A percentile compares a stretch with the other conserved stretches of the same genome.
phyloP scores from a whole-genome alignment of 1,140 invertebrate genomes.

The Oryctes rhinoceros region DNA sequence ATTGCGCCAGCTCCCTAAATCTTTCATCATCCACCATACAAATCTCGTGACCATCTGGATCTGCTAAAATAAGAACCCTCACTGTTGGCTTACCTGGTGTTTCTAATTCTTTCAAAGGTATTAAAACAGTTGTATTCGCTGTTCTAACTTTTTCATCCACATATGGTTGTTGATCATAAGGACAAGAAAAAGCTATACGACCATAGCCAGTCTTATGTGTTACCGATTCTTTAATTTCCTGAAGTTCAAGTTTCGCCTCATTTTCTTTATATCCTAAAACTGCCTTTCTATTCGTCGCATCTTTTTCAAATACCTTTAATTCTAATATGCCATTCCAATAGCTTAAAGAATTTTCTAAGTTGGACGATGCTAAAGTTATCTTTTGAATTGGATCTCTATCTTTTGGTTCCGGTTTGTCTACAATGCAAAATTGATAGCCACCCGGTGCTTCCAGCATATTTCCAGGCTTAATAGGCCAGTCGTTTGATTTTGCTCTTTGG shows the following conservation, averaged over 20 bases:
- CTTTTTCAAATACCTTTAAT: constrained; percentile 75
- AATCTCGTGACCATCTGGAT: constrained; percentile 98
- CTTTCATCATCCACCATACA: constrained; percentile 98
- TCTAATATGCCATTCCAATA: constrained; percentile 86
- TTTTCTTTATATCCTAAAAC: constrained; percentile 76
- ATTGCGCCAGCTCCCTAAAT: constrained; percentile 86
- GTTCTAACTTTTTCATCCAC: constrained; percentile 81
- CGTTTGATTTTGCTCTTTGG: constrained; percentile 72
- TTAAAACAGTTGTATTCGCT: constrained; percentile 80
- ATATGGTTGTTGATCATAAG: constrained; percentile 75
- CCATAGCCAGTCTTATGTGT: constrained; percentile 93
- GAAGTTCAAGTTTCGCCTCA: constrained; percentile 80
- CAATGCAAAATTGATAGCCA: constrained; percentile 87
- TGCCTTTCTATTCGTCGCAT: constrained; percentile 66
- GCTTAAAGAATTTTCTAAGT: constrained; percentile 77
- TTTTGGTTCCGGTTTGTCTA: constrained; percentile 73
- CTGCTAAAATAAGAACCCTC: constrained; percentile 92
- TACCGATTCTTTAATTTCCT: constrained; percentile 73
- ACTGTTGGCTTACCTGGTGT: constrained; percentile 97
- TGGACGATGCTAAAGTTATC: constrained; percentile 80
- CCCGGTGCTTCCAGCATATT: constrained; percentile 81
- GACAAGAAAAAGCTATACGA: constrained; percentile 92
- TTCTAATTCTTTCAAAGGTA: constrained; percentile 86
- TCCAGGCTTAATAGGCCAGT: constrained; percentile 68
- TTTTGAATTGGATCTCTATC: constrained; percentile 83